Percentiles rank a stretch among this genome's conserved stretches.
Evolutionary conservation across 2,797 vertebrate species (phyloP).

Genomic region (Anguilla marmorata): DNA sequence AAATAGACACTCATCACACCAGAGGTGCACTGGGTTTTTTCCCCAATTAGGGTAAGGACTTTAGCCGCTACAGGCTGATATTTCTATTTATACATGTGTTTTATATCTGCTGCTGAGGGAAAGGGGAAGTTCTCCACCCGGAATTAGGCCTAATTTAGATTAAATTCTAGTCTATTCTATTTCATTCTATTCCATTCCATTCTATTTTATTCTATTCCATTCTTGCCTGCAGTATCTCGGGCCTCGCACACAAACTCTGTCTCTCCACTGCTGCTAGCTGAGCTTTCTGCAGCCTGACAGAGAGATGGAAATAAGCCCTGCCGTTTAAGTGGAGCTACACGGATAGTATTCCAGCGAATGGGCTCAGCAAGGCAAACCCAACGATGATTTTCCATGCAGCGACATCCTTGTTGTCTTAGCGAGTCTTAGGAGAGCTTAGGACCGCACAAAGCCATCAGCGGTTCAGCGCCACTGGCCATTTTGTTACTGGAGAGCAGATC

Average conservation of each 20-base stretch:
- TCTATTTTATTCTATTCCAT: conserved; percentile 18
- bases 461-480: conserved; percentile 34
- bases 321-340: conserved; percentile 40
- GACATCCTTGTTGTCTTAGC: conserved; percentile 16
- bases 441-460: conserved; percentile 6
- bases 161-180: too few species aligned
- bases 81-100: too few species aligned
- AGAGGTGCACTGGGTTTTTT: too few species aligned
- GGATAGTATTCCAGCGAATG: conserved; percentile 26
- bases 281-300: conserved; percentile 44
- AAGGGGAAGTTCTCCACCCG: too few species aligned
- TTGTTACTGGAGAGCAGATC: conserved; percentile 30
- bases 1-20: too few species aligned
- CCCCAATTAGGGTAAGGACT: too few species aligned
- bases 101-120: too few species aligned
- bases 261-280: conserved; percentile 40
- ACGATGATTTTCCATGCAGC: not conserved
- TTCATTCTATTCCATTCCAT: conserved; percentile 25
- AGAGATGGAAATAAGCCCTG: conserved; percentile 38
- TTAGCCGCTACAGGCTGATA: too few species aligned
- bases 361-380: conserved; percentile 35
- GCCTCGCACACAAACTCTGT: conserved; percentile 33
- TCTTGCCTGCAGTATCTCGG: conserved; percentile 42
- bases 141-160: too few species aligned
- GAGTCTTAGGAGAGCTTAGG: not conserved